phyloP scores from a whole-genome alignment of 2,113 vertebrate species.

The Gulo gulo region DNA sequence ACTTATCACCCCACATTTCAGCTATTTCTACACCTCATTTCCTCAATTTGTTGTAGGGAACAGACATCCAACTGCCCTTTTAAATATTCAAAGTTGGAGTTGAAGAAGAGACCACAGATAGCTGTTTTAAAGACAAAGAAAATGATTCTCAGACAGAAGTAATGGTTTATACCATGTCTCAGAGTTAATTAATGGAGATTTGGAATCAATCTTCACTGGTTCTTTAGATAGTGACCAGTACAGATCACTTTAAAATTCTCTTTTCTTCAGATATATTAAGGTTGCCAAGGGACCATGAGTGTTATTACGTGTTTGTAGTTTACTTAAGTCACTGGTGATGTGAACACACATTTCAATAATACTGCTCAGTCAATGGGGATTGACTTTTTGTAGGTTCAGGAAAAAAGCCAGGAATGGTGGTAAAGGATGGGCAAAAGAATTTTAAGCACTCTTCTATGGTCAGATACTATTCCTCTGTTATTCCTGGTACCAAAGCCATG shows the following conservation, averaged over 20 bases:
- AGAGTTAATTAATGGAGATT: background rate
- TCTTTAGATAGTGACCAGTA: background rate
- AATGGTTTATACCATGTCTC: background rate
- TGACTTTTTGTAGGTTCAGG: background rate
- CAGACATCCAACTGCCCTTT: background rate
- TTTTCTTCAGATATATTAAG: background rate
- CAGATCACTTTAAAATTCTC: background rate
- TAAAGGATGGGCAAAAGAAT: background rate
- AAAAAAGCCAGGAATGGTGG: background rate
- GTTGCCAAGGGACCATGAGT: background rate
- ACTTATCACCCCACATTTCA: background rate
- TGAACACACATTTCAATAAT: background rate
- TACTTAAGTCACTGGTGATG: background rate
- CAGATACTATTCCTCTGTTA: background rate
- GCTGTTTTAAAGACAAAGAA: background rate
- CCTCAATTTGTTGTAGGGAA: background rate
- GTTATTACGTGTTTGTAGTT: background rate
- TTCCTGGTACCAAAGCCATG: background rate
- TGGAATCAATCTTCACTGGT: background rate
- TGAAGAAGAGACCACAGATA: background rate
- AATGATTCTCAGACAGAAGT: background rate
- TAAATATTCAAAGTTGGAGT: background rate
- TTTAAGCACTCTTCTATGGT: background rate
- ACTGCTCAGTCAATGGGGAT: background rate
- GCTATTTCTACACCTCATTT: conserved; percentile 16